Base-by-base conservation (phyloP, 2,113 vertebrate genomes). In the Bufo gargarizans region DNA sequence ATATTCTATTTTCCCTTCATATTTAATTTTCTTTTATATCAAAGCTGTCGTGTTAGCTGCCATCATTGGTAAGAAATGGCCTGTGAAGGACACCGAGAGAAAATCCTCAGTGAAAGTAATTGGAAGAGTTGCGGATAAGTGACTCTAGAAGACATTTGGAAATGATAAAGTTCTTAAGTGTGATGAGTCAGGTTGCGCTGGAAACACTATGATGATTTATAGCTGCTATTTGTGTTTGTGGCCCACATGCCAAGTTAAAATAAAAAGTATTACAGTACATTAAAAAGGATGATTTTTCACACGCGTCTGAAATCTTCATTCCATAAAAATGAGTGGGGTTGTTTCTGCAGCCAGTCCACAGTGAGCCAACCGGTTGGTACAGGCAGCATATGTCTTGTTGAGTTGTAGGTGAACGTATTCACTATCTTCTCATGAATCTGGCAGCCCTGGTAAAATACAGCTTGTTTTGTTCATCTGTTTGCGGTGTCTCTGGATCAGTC, bases 121-220 rank as follows among this genome's bases (percentile, higher is more conserved):
- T 82, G 53, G 22, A 55, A 74, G 86, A 19, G 86, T 82, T 88
- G 78, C 67, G 79, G 86, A 82, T 81, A 74, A 88, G 33, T 88
- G 86, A 72, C 53, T 88, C 78, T 56, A 22, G 76, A 82, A 88
- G 53, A 82, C 86, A 87, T 87, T 87, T 87, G 77, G 78, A 87
- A 87, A 65, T 82, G 65, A 87, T 87, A 72, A 87, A 49, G 11
- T 80, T 80, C 58, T 74, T 74, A 82, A 61, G 86, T 55, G 45
- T 88, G 61, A 82, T 88, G 78, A 74, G 61, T 82, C 78, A 50
- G 78, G 45, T 9, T 82, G 50, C 49, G 59, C 86, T 80, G 56
- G 77, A 55, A 80, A 78, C n/a, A 47, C 63, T n/a, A 58, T 20
- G 12, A 69, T 72, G 12, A 87, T 81, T 47, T 87, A 72, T n/a